Evolutionary conservation across 2,113 vertebrate genomes (phyloP).

Genomic region (Meles meles): DNA sequence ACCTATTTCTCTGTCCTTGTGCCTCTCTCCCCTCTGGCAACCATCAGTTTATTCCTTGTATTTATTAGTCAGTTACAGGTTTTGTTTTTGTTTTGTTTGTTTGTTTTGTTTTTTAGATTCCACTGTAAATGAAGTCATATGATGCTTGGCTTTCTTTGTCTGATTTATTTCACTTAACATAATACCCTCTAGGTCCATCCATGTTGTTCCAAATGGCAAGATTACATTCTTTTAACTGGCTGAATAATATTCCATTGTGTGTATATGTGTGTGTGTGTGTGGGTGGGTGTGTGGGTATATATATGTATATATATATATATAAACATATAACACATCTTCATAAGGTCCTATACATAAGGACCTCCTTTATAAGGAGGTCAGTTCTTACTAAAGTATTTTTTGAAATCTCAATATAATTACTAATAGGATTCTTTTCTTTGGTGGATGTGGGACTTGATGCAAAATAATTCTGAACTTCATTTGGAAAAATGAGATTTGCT

Average conservation of each 20-base stretch:
- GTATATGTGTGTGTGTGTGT: not conserved
- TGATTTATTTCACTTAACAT: not conserved
- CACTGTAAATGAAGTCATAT: not conserved
- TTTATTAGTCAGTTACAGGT: not conserved
- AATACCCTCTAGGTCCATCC: not conserved
- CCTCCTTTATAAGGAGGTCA: not conserved
- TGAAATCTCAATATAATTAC: not conserved
- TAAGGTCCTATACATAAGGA: not conserved
- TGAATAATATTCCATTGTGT: not conserved
- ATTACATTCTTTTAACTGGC: not conserved
- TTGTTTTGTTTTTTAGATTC: not conserved
- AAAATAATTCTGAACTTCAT: not conserved
- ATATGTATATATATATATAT: not conserved
- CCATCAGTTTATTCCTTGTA: not conserved
- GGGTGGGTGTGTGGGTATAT: not conserved
- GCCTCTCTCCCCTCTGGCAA: not conserved
- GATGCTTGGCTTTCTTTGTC: not conserved
- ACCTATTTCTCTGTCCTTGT: not conserved
- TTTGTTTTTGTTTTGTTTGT: not conserved
- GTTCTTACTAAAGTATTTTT: slow-evolving; percentile 24
- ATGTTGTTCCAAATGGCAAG: not conserved
- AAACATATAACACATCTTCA: not conserved
- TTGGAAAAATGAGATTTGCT: not conserved
- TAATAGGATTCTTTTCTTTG: not conserved
- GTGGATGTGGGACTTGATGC: not conserved